Conservation (phyloP, 1,140 invertebrate species). For the Latrodectus geometricus region DNA sequence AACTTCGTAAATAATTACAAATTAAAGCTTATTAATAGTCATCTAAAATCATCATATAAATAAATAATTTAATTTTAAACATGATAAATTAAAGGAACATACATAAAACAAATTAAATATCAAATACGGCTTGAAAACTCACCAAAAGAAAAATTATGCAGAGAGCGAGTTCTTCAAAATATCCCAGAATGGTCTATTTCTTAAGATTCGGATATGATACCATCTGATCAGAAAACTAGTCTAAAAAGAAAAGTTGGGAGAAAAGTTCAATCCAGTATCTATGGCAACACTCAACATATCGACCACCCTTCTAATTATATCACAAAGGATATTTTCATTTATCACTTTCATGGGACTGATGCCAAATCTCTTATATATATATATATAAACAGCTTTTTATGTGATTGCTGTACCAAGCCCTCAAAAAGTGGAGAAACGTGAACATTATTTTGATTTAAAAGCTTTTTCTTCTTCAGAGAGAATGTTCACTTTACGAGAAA, state of each 20-base stretch:
- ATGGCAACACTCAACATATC: constrained; percentile 30
- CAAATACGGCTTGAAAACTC: not conserved
- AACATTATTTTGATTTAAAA: no score
- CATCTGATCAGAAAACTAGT: not conserved
- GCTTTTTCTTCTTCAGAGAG: no score
- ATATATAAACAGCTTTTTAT: no score
- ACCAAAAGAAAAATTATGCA: not conserved
- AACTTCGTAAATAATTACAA: no score
- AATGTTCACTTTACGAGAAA: no score
- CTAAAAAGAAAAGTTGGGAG: not conserved
- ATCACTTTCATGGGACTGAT: not conserved
- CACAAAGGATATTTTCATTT: constrained; percentile 12
- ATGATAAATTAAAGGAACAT: not conserved
- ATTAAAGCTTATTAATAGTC: no score
- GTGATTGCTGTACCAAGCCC: no score
- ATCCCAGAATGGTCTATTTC: not conserved
- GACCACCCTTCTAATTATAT: constrained; percentile 11
- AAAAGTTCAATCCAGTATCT: not conserved
- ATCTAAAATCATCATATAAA: no score
- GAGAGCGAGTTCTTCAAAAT: no score
- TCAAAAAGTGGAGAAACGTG: no score
- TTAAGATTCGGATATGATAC: not conserved
- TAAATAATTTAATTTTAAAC: not conserved
- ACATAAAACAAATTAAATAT: not conserved
- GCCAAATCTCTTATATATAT: no score